A percentile compares a stretch with the other conserved stretches of the same genome.
These are phyloP conservation scores for Yponomeuta evonymella DNA, from an alignment of 2,888 invertebrate species.

Conservation along the genomic window DNA sequence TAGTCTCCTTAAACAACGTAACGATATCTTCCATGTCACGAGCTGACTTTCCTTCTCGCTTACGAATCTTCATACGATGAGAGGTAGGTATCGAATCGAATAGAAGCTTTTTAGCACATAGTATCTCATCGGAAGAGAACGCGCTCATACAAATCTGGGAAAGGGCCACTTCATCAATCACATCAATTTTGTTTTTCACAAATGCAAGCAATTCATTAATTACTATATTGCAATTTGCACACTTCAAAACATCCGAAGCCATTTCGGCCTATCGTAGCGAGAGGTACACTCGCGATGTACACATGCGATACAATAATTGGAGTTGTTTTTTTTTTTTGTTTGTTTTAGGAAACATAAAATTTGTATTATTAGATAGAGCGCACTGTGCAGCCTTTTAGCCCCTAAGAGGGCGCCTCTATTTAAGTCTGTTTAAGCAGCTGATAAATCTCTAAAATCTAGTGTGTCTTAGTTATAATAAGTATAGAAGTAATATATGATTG, in stretches of 20 bases:
- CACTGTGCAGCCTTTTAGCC: no score
- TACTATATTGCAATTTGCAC: slow-evolving; percentile 6
- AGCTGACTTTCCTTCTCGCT: not conserved
- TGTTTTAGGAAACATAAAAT: no score
- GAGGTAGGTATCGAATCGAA: not conserved
- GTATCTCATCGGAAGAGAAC: not conserved
- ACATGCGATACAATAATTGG: no score
- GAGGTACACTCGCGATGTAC: no score
- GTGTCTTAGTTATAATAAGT: no score
- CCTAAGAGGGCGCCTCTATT: no score
- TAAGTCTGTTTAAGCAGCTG: no score
- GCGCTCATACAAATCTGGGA: not conserved
- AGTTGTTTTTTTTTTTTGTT: no score
- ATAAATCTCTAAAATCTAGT: no score
- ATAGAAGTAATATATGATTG: no score
- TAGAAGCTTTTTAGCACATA: not conserved
- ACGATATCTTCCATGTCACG: slow-evolving; percentile 2
- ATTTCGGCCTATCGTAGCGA: not conserved
- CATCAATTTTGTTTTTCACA: slow-evolving; percentile 7
- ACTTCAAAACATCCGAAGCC: slow-evolving; percentile 2
- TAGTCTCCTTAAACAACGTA: not conserved
- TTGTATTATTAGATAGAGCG: no score
- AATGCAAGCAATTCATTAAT: slow-evolving; percentile 9
- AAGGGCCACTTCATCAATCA: slow-evolving; percentile 5
- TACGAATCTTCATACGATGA: not conserved